Conservation (phyloP, 2,797 vertebrate genomes). For the Myotis vivesi region DNA sequence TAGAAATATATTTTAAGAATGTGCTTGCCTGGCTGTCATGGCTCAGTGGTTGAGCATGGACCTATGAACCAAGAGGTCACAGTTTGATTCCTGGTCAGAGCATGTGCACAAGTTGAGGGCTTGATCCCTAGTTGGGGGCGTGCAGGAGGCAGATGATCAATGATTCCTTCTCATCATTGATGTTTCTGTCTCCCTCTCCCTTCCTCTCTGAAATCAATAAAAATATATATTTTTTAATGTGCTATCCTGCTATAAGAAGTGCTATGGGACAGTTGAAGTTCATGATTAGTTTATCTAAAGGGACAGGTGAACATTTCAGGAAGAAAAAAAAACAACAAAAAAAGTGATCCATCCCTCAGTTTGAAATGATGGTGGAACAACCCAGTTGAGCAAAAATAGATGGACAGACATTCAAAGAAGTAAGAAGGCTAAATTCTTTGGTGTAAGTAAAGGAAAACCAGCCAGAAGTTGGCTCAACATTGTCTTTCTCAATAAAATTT, state of each 20-base stretch:
- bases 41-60: no score
- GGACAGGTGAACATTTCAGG: neutral
- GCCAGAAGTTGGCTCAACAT: neutral
- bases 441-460: neutral
- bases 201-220: no score
- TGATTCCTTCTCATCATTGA: no score
- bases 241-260: neutral
- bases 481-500: neutral
- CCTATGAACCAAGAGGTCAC: no score
- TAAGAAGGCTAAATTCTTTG: neutral
- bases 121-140: no score
- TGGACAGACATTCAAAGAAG: neutral
- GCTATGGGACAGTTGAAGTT: neutral
- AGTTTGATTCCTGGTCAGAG: no score
- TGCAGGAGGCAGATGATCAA: no score
- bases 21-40: no score
- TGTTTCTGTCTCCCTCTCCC: no score
- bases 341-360: neutral
- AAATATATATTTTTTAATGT: neutral
- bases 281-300: neutral
- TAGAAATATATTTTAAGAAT: neutral
- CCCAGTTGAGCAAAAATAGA: neutral
- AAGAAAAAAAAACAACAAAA: neutral
- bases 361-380: neutral
- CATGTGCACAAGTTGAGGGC: no score